Percentiles rank a stretch among this genome's conserved stretches.
Evolutionary conservation across 2,888 invertebrate species (phyloP).

Genomic region (Rosalia funebris): DNA sequence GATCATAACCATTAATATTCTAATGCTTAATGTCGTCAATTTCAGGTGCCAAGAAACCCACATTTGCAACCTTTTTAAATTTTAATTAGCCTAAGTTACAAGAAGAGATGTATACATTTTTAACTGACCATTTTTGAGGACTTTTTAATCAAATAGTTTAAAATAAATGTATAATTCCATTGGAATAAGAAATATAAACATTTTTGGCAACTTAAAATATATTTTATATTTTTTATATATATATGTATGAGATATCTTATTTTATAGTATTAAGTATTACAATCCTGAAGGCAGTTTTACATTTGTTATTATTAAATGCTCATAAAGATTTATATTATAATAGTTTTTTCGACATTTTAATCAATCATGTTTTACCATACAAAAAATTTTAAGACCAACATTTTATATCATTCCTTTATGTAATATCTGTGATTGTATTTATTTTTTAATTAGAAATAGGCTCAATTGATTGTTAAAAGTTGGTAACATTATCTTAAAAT

Average conservation of each 20-base stretch:
- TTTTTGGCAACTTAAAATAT: not conserved
- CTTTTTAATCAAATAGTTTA: no score
- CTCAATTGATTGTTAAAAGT: conserved; percentile 40
- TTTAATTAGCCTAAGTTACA: conserved; percentile 42
- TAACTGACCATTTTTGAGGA: conserved; percentile 26
- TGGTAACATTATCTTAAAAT: conserved; percentile 42
- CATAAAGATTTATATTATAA: not conserved
- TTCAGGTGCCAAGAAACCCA: conserved; percentile 40
- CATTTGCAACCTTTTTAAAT: conserved; percentile 45
- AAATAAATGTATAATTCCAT: not conserved
- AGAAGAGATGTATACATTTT: not conserved
- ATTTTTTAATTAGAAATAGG: conserved; percentile 30
- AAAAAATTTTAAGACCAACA: conserved; percentile 8
- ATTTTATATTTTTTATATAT: conserved; percentile 8
- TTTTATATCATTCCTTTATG: conserved; percentile 28
- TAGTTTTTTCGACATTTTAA: conserved; percentile 4
- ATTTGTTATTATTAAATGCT: not conserved
- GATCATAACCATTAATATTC: no score
- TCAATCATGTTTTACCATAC: conserved; percentile 15
- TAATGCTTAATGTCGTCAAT: no score
- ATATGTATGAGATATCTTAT: not conserved
- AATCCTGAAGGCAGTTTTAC: conserved; percentile 1
- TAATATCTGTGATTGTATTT: conserved; percentile 43
- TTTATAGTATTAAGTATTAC: not conserved
- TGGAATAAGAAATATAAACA: not conserved